Percentiles rank a stretch among this genome's conserved stretches.
Conservation (phyloP, 2,888 invertebrate species). For the Atrina japonica region DNA sequence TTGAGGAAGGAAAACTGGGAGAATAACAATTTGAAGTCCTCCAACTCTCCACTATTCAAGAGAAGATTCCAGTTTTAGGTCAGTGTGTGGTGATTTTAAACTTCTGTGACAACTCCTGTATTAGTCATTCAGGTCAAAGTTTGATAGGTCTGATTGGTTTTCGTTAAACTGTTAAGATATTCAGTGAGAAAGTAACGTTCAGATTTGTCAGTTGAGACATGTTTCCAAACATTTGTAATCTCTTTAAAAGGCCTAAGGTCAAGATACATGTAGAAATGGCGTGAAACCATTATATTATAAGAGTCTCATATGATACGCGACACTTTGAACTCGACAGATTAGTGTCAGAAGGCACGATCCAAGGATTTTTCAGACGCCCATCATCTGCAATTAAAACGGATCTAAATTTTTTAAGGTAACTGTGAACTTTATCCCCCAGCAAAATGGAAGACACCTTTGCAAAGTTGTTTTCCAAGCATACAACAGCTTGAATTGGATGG, state of each 20-base stretch:
- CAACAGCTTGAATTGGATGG: constrained; percentile 49
- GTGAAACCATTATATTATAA: constrained; percentile 24
- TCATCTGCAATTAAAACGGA: constrained; percentile 18
- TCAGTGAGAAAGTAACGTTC: not conserved
- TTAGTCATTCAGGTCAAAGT: constrained; percentile 11
- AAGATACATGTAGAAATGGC: constrained; percentile 16
- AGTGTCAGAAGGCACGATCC: constrained; percentile 12
- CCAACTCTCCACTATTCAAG: constrained; percentile 11
- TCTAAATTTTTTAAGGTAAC: constrained; percentile 35
- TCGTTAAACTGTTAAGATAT: constrained; percentile 9
- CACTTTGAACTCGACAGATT: constrained; percentile 29
- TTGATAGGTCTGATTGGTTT: constrained; percentile 18
- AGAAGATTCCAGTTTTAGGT: constrained; percentile 25
- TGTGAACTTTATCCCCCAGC: constrained; percentile 20
- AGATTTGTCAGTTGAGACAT: not conserved
- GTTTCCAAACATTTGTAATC: constrained; percentile 7
- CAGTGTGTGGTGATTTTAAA: constrained; percentile 8
- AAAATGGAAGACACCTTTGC: constrained; percentile 35
- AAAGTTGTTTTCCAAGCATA: constrained; percentile 60
- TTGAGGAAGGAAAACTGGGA: too few relatives aligned
- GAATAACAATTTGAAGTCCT: not conserved
- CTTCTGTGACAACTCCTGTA: constrained; percentile 1
- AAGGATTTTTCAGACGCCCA: constrained; percentile 33
- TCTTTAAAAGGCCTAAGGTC: constrained; percentile 23
- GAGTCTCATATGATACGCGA: constrained; percentile 18